Evolutionary conservation across 2,888 invertebrate genomes (phyloP), one percentile per base, ranked within the genome.

Genomic region (Caenorhabditis doughertyi): DNA sequence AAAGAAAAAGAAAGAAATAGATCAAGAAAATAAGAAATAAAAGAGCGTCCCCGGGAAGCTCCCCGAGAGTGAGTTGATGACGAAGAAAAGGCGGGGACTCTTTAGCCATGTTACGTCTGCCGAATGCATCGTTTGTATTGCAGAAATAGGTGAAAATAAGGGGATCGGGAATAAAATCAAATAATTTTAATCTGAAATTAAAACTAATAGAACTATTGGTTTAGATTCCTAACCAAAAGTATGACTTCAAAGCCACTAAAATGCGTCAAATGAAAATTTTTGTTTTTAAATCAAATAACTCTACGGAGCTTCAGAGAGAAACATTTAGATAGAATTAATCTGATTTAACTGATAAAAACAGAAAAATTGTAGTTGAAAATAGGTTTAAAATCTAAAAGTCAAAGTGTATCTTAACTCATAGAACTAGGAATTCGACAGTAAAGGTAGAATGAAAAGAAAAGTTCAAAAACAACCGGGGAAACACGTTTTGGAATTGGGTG

Each of bases 71-170:
- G 51, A 35, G 65, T 51, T 42, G 51, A 58, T 53, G 64, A 77
- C 29, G 65, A 47, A 68, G 56, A 73, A 62, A 81, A 51, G 56
- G 42, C 73, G 56, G 70, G 49, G 60, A n/a, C 39, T 39, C 39
- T 60, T 39, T 39, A 32, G 32, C 53, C 18, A 56, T 44, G 25
- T 23, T 56, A 71, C 49, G 56, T 71, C 49, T 58, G 49, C 58
- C 60, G 35, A 49, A 35, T 49, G 35, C 25, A 58, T 44, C 44
- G 58, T 56, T 56, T 55, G 29, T 42, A 56, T 42, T 25, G 51
- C 35, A 18, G 23, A 67, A n/a, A 70, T 25, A 42, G 25, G 35
- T 27, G 23, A 44, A 35, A 55, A 25, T n/a, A 51, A 27, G 21
- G 39, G 27, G 51, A 73, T 51, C 9, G 25, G 44, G 44, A 27